These are phyloP conservation scores for Dendroctonus valens DNA, from an alignment of 1,140 invertebrate species.

Conservation along the genomic window DNA sequence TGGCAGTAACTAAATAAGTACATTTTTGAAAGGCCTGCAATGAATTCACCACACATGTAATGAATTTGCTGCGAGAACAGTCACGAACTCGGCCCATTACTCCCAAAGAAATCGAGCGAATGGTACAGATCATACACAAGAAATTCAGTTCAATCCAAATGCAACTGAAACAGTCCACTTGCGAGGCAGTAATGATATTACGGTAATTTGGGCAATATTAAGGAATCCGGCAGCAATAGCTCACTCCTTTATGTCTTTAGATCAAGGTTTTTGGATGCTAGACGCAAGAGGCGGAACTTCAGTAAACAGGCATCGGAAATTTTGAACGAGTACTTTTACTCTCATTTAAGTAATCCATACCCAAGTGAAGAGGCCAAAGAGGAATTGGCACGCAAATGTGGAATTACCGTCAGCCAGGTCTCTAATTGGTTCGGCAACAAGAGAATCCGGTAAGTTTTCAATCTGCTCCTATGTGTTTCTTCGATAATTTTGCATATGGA, in stretches of 20 bases:
- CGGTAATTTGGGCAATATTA: constrained; percentile 51
- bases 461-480: neutral
- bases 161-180: constrained; percentile 99
- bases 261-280: constrained; percentile 92
- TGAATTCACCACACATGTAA: constrained; percentile 99
- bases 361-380: constrained; percentile 99
- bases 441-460: constrained; percentile 72
- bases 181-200: constrained; percentile 99
- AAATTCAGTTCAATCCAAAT: constrained; percentile 99
- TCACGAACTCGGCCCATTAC: constrained; percentile 95
- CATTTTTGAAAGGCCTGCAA: constrained; percentile 81
- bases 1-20: constrained; percentile 4
- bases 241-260: constrained; percentile 20
- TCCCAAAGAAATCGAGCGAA: constrained; percentile 95
- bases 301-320: constrained; percentile 99
- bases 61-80: constrained; percentile 97
- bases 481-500: too few relatives aligned
- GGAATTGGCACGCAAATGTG: constrained; percentile 98
- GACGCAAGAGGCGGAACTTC: constrained; percentile 98
- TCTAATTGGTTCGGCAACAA: constrained; percentile 99
- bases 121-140: constrained; percentile 99
- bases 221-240: neutral
- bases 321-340: constrained; percentile 99
- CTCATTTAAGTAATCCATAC: constrained; percentile 98
- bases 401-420: constrained; percentile 96